Evolutionary conservation across 2,888 invertebrate species (phyloP).

Genomic region (Synergus umbraculus): DNA sequence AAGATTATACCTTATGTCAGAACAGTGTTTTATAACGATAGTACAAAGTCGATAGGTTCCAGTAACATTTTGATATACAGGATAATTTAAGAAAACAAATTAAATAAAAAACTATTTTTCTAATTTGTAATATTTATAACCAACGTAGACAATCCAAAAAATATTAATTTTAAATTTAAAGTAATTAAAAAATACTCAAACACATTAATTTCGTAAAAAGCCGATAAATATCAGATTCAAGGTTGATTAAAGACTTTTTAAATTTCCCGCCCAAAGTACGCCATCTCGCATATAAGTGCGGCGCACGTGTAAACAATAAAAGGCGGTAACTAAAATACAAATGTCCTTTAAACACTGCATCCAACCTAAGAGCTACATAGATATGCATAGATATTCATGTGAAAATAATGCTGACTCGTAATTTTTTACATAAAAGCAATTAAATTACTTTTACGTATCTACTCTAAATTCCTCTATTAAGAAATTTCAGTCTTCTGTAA

Average conservation of each 20-base stretch:
- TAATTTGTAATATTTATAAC: neutral
- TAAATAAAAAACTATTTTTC: neutral
- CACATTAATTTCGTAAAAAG: neutral
- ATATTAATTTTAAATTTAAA: neutral
- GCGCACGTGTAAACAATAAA: constrained; percentile 15
- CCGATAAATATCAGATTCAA: neutral
- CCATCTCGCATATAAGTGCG: neutral
- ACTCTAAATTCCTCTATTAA: neutral
- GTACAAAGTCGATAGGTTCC: neutral
- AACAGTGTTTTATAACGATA: neutral
- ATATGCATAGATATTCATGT: neutral
- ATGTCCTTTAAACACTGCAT: constrained; percentile 58
- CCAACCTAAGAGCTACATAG: constrained; percentile 42
- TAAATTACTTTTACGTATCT: neutral
- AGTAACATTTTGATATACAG: neutral
- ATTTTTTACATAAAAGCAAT: neutral
- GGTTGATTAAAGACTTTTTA: neutral
- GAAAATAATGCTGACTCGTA: neutral
- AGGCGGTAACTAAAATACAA: constrained; percentile 57
- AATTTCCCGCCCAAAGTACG: neutral
- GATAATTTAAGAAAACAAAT: neutral
- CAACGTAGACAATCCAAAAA: neutral
- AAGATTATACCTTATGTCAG: neutral
- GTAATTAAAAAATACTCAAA: neutral
- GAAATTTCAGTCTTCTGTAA: neutral